A percentile compares a stretch with the other conserved stretches of the same genome.
These are phyloP conservation scores for Aphidius ervi DNA, from an alignment of 1,140 invertebrate genomes.

Conservation along the genomic window DNA sequence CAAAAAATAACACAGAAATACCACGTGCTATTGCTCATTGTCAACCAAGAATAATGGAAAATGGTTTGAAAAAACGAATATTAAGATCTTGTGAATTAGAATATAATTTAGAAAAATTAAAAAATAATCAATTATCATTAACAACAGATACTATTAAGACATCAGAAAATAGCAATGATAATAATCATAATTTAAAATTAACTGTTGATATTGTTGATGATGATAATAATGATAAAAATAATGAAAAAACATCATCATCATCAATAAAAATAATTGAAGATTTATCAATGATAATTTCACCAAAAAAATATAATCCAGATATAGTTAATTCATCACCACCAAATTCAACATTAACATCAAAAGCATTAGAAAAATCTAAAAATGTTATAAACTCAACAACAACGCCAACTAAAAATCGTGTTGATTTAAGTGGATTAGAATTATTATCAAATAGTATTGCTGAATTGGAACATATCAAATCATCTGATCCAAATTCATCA, in stretches of 20 bases:
- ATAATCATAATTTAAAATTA: constrained; percentile 19
- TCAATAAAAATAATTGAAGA: constrained; percentile 6
- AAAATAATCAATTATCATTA: background rate
- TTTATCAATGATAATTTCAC: background rate
- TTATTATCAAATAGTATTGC: constrained; percentile 77
- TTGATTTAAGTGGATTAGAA: constrained; percentile 75
- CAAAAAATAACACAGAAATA: background rate
- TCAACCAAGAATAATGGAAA: constrained; percentile 17
- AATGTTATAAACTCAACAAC: constrained; percentile 5
- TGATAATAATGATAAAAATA: constrained; percentile 21
- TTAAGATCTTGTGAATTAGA: constrained; percentile 38
- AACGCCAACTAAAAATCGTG: constrained; percentile 40
- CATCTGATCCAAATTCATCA: constrained; percentile 6
- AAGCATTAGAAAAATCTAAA: constrained; percentile 1
- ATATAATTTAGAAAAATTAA: constrained; percentile 2
- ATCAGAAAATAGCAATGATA: background rate
- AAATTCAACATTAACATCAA: background rate
- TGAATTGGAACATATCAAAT: constrained; percentile 58
- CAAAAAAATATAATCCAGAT: background rate
- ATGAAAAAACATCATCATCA: constrained; percentile 23
- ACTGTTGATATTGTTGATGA: constrained; percentile 17
- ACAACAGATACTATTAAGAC: constrained; percentile 8
- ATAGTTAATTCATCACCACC: constrained; percentile 1
- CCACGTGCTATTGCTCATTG: background rate
- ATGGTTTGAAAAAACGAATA: constrained; percentile 41